phyloP scores from a whole-genome alignment of 2,888 invertebrate species.

The Drosophila niveifrons region DNA sequence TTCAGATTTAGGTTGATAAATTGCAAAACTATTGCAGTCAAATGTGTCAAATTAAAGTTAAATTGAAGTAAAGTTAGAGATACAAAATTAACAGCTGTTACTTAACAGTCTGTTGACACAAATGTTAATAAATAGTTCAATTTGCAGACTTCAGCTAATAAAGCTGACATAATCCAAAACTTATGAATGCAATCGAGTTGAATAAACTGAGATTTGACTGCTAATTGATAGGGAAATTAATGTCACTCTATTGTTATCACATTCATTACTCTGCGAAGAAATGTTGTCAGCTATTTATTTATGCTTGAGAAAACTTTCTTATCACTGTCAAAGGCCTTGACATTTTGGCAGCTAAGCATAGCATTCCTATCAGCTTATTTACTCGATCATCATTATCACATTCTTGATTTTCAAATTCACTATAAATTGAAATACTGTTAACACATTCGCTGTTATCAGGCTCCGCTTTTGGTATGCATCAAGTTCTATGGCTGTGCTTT shows the following conservation, averaged over 20 bases:
- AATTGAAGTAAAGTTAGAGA: too few species aligned
- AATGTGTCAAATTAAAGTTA: background rate
- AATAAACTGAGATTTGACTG: background rate
- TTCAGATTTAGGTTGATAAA: background rate
- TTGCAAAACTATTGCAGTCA: background rate
- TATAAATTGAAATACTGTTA: background rate
- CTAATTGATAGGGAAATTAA: background rate
- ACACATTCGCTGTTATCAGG: background rate
- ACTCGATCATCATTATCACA: background rate
- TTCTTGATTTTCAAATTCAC: background rate
- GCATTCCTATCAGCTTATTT: background rate
- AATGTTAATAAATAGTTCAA: background rate
- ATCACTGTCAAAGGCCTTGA: background rate
- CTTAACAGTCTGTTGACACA: background rate
- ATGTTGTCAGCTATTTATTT: background rate
- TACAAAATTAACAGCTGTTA: background rate
- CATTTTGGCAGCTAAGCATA: background rate
- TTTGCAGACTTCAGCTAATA: background rate
- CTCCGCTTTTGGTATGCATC: constrained; percentile 12
- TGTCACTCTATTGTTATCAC: background rate
- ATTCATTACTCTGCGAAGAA: background rate
- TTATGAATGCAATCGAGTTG: background rate
- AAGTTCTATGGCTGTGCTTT: background rate
- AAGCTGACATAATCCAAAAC: background rate
- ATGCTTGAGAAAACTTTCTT: background rate